Evolutionary conservation across 2,888 invertebrate species (phyloP).

Genomic region (Phania funesta): DNA sequence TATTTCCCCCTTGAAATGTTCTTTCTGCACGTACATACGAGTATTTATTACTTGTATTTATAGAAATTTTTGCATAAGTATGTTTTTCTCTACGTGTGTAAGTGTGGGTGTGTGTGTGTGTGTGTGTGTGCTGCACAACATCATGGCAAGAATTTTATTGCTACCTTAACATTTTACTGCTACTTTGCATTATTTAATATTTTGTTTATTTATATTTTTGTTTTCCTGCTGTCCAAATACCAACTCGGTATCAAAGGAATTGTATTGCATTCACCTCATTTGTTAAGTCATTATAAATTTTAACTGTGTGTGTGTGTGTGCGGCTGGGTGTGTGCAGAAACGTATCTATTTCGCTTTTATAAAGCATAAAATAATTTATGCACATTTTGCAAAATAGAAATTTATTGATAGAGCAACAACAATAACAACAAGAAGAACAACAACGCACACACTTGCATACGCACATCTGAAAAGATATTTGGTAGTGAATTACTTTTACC

Average conservation of each 20-base stretch:
- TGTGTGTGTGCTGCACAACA: not conserved
- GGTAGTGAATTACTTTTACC: slow-evolving; percentile 37
- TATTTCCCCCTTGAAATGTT: not conserved
- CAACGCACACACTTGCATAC: slow-evolving; percentile 1
- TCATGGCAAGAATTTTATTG: slow-evolving; percentile 16
- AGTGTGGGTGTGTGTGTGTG: not conserved
- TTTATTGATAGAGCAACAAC: slow-evolving; percentile 38
- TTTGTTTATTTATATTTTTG: slow-evolving; percentile 16
- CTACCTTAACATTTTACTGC: slow-evolving; percentile 26
- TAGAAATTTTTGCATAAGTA: not conserved
- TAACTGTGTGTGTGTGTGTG: not conserved
- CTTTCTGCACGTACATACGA: not conserved
- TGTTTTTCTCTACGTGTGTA: not conserved
- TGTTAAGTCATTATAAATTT: slow-evolving; percentile 52
- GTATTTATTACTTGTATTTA: not conserved
- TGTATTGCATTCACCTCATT: slow-evolving; percentile 52
- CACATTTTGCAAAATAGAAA: slow-evolving; percentile 42
- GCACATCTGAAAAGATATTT: not conserved
- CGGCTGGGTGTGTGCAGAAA: not conserved
- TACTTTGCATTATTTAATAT: slow-evolving; percentile 34
- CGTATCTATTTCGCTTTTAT: slow-evolving; percentile 5
- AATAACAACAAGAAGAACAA: no score
- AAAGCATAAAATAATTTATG: slow-evolving; percentile 28
- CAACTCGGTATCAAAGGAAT: slow-evolving; percentile 43
- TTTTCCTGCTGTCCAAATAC: slow-evolving; percentile 33